These are phyloP conservation scores for Psettodes erumei DNA, from an alignment of 2,113 vertebrate genomes.

Conservation along the genomic window DNA sequence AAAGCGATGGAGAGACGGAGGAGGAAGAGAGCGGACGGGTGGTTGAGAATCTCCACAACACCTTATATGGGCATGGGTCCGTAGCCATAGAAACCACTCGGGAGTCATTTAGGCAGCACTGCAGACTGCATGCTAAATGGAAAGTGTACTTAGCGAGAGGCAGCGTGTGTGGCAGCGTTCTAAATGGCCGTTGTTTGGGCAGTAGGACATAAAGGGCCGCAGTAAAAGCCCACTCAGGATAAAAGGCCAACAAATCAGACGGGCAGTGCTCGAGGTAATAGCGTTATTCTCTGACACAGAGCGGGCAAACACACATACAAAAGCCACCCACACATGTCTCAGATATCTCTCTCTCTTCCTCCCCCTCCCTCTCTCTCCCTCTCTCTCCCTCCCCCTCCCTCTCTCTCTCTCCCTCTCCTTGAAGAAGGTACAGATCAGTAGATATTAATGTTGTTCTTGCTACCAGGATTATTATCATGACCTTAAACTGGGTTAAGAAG, in stretches of 20 bases:
- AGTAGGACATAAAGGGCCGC: slow-evolving; percentile 76
- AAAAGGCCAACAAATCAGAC: slow-evolving; percentile 81
- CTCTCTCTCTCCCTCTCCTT: too few species aligned
- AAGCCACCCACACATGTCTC: slow-evolving; percentile 44
- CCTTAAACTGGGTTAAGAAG: slow-evolving; percentile 26
- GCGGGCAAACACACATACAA: slow-evolving; percentile 4
- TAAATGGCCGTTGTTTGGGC: slow-evolving; percentile 79
- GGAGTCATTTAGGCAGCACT: slow-evolving; percentile 78
- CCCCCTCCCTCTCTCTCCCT: too few species aligned
- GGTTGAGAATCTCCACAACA: slow-evolving; percentile 66
- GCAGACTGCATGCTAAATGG: slow-evolving; percentile 91
- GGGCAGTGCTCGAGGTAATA: slow-evolving; percentile 59
- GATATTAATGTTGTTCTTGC: slow-evolving; percentile 1
- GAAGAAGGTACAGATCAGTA: slow-evolving; percentile 14
- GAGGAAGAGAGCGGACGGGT: slow-evolving; percentile 59
- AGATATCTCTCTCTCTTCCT: slow-evolving; percentile 21
- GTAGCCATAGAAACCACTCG: slow-evolving; percentile 79
- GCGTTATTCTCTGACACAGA: slow-evolving; percentile 42
- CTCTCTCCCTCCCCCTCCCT: too few species aligned
- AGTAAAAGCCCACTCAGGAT: slow-evolving; percentile 80
- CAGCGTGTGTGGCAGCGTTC: slow-evolving; percentile 65
- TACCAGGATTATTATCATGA: slow-evolving; percentile 12
- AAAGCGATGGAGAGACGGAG: slow-evolving; percentile 50
- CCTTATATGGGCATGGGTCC: slow-evolving; percentile 77
- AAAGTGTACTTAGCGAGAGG: slow-evolving; percentile 85